Evolutionary conservation across 2,797 vertebrate species (phyloP).

Genomic region (Crocidura indochinensis): DNA sequence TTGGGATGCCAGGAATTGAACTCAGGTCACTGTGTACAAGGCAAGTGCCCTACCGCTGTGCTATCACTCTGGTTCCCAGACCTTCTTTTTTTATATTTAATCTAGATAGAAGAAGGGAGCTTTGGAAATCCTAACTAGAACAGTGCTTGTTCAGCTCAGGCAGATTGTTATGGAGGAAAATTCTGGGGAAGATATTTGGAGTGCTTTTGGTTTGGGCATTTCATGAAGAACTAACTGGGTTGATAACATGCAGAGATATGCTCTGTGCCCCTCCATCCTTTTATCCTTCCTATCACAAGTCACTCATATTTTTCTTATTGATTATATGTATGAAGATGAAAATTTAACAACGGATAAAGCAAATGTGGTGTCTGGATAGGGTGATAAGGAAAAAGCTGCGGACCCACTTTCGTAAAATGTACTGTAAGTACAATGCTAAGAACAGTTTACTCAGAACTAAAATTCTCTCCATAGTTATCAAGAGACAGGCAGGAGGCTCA

Average conservation of each 20-base stretch:
- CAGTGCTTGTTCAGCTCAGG: neutral
- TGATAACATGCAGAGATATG: neutral
- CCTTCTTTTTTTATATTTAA: conserved; percentile 23
- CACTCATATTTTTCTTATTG: neutral
- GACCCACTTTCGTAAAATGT: neutral
- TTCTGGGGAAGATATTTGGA: neutral
- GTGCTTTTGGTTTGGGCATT: neutral
- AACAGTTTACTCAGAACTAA: neutral
- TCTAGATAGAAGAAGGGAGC: conserved; percentile 25
- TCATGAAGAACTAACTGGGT: too few species aligned
- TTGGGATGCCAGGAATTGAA: too few species aligned
- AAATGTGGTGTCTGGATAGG: neutral
- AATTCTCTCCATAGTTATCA: neutral
- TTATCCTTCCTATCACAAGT: neutral
- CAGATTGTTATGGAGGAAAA: conserved; percentile 2
- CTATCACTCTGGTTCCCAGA: too few species aligned
- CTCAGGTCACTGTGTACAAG: too few species aligned
- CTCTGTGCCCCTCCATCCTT: neutral
- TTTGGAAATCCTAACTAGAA: conserved; percentile 40
- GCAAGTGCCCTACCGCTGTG: too few species aligned
- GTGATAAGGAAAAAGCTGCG: neutral
- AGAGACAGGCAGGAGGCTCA: neutral
- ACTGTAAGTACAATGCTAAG: neutral
- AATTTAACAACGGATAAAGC: neutral
- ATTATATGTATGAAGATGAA: neutral